phyloP scores from a whole-genome alignment of 2,888 invertebrate species.

The Volucella inflata region DNA sequence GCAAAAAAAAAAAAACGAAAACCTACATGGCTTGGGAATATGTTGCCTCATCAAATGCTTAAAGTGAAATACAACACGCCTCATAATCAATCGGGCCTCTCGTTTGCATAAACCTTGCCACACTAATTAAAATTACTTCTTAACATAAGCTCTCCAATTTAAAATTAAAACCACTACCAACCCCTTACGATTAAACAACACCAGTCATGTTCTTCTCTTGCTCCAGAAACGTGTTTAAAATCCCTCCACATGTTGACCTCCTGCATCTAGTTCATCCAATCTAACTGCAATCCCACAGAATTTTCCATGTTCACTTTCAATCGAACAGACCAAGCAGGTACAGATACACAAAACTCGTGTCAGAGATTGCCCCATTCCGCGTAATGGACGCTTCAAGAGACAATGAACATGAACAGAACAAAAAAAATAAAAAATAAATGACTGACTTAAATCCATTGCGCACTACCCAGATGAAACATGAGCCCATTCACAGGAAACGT shows the following conservation, averaged over 20 bases:
- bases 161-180: conserved; percentile 29
- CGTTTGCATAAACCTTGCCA: neutral
- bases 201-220: conserved; percentile 40
- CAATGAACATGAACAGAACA: conserved; percentile 64
- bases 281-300: conserved; percentile 35
- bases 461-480: conserved; percentile 67
- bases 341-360: conserved; percentile 70
- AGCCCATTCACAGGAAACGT: conserved; percentile 63
- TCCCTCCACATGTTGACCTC: conserved; percentile 70
- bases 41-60: too few relatives aligned
- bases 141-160: conserved; percentile 40
- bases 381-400: conserved; percentile 71
- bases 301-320: conserved; percentile 73
- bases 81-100: neutral
- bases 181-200: conserved; percentile 29
- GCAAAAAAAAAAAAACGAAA: too few relatives aligned
- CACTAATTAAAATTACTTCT: conserved; percentile 62
- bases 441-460: conserved; percentile 62
- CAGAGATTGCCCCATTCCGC: conserved; percentile 72
- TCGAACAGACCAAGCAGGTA: conserved; percentile 61
- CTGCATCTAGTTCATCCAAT: conserved; percentile 52
- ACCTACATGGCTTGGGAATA: too few relatives aligned
- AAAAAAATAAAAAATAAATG: too few relatives aligned
- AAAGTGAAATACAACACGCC: too few relatives aligned
- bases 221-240: conserved; percentile 43